Evolutionary conservation across 2,113 vertebrate genomes (phyloP).

Genomic region (Dinomys branickii): DNA sequence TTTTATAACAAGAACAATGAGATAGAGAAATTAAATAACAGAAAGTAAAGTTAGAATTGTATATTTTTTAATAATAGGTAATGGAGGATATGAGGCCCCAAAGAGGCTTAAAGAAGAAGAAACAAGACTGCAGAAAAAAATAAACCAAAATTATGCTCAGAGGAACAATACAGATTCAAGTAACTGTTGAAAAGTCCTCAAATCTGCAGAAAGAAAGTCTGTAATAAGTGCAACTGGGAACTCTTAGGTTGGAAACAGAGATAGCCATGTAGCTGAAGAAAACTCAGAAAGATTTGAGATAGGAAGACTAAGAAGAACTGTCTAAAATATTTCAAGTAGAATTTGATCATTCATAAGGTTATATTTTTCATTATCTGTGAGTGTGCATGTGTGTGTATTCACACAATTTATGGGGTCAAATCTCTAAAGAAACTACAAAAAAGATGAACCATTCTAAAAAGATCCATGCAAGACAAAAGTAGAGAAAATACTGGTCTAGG

Average conservation of each 20-base stretch:
- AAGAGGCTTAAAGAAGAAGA: not conserved
- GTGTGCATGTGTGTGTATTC: not conserved
- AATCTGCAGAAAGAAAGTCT: not conserved
- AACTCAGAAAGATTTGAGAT: slow-evolving; percentile 54
- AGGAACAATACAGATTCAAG: slow-evolving; percentile 21
- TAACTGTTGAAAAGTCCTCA: slow-evolving; percentile 12
- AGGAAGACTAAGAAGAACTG: not conserved
- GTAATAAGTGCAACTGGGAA: slow-evolving; percentile 47
- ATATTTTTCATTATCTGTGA: not conserved
- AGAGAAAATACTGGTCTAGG: not conserved
- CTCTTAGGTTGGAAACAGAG: slow-evolving; percentile 31
- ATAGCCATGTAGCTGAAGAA: not conserved
- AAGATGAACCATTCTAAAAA: slow-evolving; percentile 17
- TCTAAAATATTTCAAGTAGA: slow-evolving; percentile 10
- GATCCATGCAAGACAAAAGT: not conserved
- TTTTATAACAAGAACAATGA: slow-evolving; percentile 1
- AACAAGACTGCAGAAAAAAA: slow-evolving; percentile 42
- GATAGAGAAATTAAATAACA: slow-evolving; percentile 26
- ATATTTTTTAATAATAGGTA: slow-evolving; percentile 15
- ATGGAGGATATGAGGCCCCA: not conserved
- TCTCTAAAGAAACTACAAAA: slow-evolving; percentile 25
- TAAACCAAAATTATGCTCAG: slow-evolving; percentile 37
- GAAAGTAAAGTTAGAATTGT: slow-evolving; percentile 8
- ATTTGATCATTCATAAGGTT: not conserved
- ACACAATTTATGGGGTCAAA: slow-evolving; percentile 29